Evolutionary conservation across 2,888 invertebrate species (phyloP).

Genomic region (Calliphora vomitoria): DNA sequence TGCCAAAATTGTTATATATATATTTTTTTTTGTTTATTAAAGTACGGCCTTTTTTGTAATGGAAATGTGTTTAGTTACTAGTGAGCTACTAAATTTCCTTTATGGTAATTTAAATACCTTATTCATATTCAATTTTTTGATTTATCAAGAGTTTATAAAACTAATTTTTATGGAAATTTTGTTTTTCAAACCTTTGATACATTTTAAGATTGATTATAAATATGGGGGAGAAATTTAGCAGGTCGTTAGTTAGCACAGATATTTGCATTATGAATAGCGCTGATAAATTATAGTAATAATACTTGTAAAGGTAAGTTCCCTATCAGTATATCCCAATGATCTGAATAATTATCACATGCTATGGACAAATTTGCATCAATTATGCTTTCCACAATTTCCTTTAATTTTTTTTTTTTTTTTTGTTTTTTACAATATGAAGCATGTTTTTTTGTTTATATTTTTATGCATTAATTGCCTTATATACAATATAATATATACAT

Average conservation of each 20-base stretch:
- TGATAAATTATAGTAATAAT: background rate
- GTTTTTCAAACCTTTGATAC: no score
- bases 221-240: no score
- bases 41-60: no score
- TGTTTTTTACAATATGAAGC: constrained; percentile 42
- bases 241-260: no score
- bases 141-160: no score
- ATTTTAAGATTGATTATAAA: no score
- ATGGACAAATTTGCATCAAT: background rate
- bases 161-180: no score
- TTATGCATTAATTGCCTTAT: constrained; percentile 36
- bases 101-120: no score
- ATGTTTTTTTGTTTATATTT: constrained; percentile 51
- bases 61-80: no score
- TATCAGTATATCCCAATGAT: background rate
- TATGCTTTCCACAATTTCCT: background rate
- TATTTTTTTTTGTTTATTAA: background rate
- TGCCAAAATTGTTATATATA: constrained; percentile 7
- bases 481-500: background rate
- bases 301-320: constrained; percentile 70
- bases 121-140: no score
- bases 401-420: constrained; percentile 19
- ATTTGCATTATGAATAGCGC: no score
- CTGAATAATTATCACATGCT: background rate
- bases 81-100: no score